phyloP scores from a whole-genome alignment of 2,113 vertebrate genomes.

The Callaeas wilsoni region DNA sequence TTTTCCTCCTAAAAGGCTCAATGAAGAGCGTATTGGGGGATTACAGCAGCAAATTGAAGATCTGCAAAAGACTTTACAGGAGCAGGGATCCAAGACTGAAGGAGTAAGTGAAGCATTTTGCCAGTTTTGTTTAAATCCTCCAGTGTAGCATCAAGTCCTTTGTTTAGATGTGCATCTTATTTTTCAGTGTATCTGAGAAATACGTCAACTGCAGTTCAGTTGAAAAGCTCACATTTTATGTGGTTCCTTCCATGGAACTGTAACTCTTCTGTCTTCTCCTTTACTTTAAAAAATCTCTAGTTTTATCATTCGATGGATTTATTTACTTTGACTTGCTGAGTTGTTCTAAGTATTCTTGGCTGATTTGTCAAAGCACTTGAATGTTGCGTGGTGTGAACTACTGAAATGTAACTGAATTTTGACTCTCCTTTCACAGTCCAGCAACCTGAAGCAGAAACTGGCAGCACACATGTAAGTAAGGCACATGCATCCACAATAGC shows the following conservation, averaged over 20 bases:
- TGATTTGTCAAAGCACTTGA: background rate
- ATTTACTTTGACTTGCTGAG: background rate
- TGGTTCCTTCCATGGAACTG: background rate
- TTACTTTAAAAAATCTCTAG: background rate
- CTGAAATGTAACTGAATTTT: constrained; percentile 8
- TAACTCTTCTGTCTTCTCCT: background rate
- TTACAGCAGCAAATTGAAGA: constrained; percentile 93
- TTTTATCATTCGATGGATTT: background rate
- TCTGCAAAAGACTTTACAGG: constrained; percentile 91
- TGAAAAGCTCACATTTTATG: background rate
- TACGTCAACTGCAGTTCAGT: background rate
- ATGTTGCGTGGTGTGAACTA: background rate
- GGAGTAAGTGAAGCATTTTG: constrained; percentile 78
- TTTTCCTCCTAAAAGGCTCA: constrained; percentile 73
- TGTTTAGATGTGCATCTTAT: background rate
- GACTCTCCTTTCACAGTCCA: constrained; percentile 78
- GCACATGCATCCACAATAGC: background rate
- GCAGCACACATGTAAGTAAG: constrained; percentile 95
- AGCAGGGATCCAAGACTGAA: constrained; percentile 86
- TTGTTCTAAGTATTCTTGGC: background rate
- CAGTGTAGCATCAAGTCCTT: background rate
- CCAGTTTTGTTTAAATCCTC: background rate
- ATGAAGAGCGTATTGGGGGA: constrained; percentile 79
- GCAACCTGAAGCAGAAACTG: constrained; percentile 89
- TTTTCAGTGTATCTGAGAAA: background rate